Evolutionary conservation across 2,888 invertebrate genomes (phyloP).

Genomic region (Oligia fasciuncula): DNA sequence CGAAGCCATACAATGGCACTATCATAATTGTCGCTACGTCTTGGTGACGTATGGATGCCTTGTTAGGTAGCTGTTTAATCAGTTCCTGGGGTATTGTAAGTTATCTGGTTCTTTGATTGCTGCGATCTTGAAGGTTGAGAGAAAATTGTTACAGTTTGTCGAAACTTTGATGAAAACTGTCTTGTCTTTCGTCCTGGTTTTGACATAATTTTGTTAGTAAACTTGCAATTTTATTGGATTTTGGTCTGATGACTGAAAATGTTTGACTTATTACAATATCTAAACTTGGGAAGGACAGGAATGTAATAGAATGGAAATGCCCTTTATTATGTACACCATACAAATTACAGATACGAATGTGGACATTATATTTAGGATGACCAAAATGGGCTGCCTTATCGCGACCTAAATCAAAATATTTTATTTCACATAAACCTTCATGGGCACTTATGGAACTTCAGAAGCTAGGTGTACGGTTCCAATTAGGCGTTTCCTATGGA

Average conservation of each 20-base stretch:
- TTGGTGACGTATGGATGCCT: constrained; percentile 39
- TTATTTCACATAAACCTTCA: no score
- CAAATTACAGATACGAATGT: background rate
- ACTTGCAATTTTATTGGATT: background rate
- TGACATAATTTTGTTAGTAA: background rate
- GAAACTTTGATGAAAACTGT: background rate
- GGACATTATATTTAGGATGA: background rate
- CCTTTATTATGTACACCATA: background rate
- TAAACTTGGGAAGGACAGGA: background rate
- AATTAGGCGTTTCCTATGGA: no score
- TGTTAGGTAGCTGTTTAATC: constrained; percentile 31
- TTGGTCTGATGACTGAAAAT: background rate
- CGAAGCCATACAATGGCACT: constrained; percentile 60
- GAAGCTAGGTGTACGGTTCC: no score
- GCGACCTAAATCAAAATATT: no score
- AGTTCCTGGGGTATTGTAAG: constrained; percentile 31
- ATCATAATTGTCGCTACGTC: constrained; percentile 45
- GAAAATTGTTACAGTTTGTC: background rate
- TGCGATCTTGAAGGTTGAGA: constrained; percentile 11
- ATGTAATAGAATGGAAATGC: background rate
- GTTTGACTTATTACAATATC: background rate
- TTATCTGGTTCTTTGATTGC: constrained; percentile 18
- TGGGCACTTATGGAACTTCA: no score
- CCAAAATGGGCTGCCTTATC: background rate
- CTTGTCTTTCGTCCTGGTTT: background rate